A percentile compares a stretch with the other conserved stretches of the same genome.
Conservation (phyloP, 1,140 invertebrate species). For the Musca vetustissima region DNA sequence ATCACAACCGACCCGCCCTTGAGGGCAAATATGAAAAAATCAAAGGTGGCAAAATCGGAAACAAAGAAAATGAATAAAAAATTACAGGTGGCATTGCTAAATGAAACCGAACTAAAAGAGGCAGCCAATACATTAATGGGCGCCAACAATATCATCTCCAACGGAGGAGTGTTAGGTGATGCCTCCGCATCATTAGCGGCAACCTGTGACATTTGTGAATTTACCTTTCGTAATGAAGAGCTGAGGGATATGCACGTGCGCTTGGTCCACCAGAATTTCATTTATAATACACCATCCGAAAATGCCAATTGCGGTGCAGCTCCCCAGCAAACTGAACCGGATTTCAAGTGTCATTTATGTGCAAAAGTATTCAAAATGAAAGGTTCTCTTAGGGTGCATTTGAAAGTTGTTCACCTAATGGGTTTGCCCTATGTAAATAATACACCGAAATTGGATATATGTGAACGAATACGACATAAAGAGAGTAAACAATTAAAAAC, state of each 20-base stretch:
- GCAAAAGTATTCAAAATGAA: conserved; percentile 78
- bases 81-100: too few species aligned
- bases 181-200: conserved; percentile 22
- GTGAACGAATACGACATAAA: conserved; percentile 51
- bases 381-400: conserved; percentile 78
- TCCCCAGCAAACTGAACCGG: background rate
- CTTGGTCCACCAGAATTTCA: conserved; percentile 66
- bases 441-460: conserved; percentile 46
- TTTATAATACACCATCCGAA: background rate
- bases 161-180: too few species aligned
- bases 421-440: conserved; percentile 45
- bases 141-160: background rate
- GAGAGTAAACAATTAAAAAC: conserved; percentile 27
- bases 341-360: conserved; percentile 75
- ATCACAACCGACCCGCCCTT: background rate
- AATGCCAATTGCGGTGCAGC: background rate
- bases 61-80: background rate
- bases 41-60: conserved; percentile 10
- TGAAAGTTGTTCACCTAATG: conserved; percentile 72
- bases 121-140: too few species aligned
- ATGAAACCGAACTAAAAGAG: too few species aligned
- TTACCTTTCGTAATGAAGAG: conserved; percentile 69
- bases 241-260: conserved; percentile 74
- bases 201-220: conserved; percentile 70
- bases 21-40: background rate